Percentiles rank a stretch among this genome's conserved stretches.
phyloP scores from a whole-genome alignment of 2,888 invertebrate species.

The Callimorpha dominula region DNA sequence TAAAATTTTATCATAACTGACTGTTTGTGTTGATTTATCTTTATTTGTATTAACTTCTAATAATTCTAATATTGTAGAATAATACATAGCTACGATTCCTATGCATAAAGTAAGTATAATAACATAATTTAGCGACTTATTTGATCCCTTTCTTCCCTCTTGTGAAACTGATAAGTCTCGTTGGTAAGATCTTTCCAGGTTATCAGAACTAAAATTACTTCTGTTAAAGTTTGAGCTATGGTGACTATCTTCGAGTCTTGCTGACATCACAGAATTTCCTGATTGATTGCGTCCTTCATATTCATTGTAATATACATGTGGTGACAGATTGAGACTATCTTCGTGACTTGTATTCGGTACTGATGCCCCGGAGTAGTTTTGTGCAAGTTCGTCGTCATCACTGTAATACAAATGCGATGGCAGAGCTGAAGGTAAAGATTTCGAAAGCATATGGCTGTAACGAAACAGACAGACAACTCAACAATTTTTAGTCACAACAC shows the following conservation, averaged over 20 bases:
- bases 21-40: conserved; percentile 41
- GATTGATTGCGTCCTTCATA: conserved; percentile 1
- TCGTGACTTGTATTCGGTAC: conserved; percentile 30
- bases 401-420: conserved; percentile 73
- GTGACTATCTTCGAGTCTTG: conserved; percentile 28
- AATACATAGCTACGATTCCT: conserved; percentile 26
- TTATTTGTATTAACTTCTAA: conserved; percentile 14
- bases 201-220: conserved; percentile 26
- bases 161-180: conserved; percentile 21
- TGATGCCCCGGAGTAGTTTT: conserved; percentile 29
- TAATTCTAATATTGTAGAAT: conserved; percentile 16
- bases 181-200: conserved; percentile 13
- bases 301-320: not conserved
- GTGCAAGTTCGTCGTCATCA: conserved; percentile 54
- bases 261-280: conserved; percentile 8
- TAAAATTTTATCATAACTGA: conserved; percentile 60
- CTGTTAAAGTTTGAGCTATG: conserved; percentile 18
- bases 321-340: conserved; percentile 12
- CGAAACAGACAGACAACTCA: conserved; percentile 74
- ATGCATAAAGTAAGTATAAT: conserved; percentile 33
- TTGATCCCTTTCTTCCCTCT: conserved; percentile 22
- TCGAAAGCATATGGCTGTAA: conserved; percentile 75
- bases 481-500: conserved; percentile 43
- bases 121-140: conserved; percentile 18
- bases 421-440: conserved; percentile 75